Base-by-base conservation (phyloP, 2,888 invertebrate genomes). In the Pecten maximus region DNA sequence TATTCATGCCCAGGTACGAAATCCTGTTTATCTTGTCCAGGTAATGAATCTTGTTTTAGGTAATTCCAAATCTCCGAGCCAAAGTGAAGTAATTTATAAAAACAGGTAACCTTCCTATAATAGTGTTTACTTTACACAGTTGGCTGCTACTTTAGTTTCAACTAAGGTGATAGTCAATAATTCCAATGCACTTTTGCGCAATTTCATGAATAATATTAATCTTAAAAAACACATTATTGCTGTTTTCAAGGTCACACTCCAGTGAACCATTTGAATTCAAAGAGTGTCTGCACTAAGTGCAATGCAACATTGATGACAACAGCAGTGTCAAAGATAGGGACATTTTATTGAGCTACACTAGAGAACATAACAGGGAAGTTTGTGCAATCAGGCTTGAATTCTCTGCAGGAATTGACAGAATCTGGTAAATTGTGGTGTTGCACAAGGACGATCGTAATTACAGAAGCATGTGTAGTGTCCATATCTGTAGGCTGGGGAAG, bases 261-360 rank as follows among this genome's bases (percentile, higher is more conserved):
- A 28, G 74, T 74, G 74, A 28, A 74, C 74, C 35, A 35, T 74
- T 74, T 74, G 74, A 74, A 60, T 60, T 60, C 60, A 60, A 28
- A 28, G n/a, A 60, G 60, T 60, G 60, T 60, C 74, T 74, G 74
- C 12, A 74, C 35, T 35, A 35, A 74, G 74, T 74, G 74, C 74
- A 74, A 10, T 28, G 35, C 74, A 74, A 10, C 23, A 35, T 74
- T 74, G 74, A 74, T 74, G 35, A 35, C 23, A n/a, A 60, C 35
- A 35, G 15, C 74, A 74, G 23, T 23, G 23, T 74, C 74, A 74
- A 74, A 74, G 28, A 74, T 54, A 23, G 23, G 0, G 54, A 54
- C 8, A 23, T 74, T 74, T 2, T 28, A 74, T 28, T 74, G 74
- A 35, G 74, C 35, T 35, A 74, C 74, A 8, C 10, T 1, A 74